Conservation (phyloP, 2,113 vertebrate genomes). For the Sclerurus mexicanus region DNA sequence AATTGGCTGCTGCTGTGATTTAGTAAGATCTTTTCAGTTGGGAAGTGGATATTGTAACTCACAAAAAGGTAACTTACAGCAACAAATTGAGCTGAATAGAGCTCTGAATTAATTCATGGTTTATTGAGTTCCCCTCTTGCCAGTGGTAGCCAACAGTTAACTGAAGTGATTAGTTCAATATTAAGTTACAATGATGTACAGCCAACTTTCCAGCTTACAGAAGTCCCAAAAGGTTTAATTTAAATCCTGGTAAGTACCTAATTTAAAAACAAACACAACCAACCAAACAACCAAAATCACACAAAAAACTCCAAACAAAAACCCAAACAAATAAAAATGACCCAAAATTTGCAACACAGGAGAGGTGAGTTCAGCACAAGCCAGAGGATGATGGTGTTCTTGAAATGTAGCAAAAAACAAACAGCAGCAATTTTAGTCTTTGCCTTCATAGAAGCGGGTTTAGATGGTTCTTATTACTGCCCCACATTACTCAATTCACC, state of each 20-base stretch:
- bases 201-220: neutral
- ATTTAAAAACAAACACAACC: neutral
- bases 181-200: conserved; percentile 53
- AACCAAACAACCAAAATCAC: neutral
- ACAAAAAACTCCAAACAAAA: neutral
- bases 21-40: conserved; percentile 75
- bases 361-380: neutral
- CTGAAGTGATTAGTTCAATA: conserved; percentile 67
- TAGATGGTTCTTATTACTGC: neutral
- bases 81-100: conserved; percentile 84
- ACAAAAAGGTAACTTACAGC: conserved; percentile 83
- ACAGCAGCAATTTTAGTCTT: neutral
- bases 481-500: neutral
- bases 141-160: conserved; percentile 52
- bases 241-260: neutral
- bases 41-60: conserved; percentile 80
- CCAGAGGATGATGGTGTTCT: neutral
- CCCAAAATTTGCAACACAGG: neutral
- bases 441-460: neutral
- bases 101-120: conserved; percentile 61
- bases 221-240: neutral
- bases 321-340: neutral
- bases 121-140: conserved; percentile 55
- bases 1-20: conserved; percentile 73
- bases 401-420: neutral